Conservation (phyloP, 2,113 vertebrate species). For the Microcebus lehilahytsara region DNA sequence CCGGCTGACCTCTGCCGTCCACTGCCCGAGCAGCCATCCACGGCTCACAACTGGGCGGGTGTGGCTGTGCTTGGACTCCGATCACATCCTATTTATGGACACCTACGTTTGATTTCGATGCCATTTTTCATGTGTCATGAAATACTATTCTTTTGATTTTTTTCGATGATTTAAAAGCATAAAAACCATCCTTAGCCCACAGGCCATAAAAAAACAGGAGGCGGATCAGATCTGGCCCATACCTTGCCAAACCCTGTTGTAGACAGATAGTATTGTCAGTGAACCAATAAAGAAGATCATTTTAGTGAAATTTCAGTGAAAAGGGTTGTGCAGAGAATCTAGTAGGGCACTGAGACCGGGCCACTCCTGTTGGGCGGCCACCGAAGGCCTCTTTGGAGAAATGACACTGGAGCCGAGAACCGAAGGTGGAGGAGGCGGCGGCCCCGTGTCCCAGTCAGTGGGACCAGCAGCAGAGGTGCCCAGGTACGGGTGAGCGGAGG, state of each 20-base stretch:
- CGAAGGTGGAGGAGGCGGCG: background rate
- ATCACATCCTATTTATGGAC: background rate
- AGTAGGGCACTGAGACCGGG: background rate
- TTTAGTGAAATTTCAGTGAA: background rate
- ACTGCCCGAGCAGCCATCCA: background rate
- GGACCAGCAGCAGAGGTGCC: background rate
- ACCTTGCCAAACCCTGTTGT: background rate
- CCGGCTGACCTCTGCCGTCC: background rate
- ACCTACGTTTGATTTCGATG: background rate
- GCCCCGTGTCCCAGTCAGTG: too few species aligned
- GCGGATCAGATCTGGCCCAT: background rate
- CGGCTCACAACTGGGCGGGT: accelerated
- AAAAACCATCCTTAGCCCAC: background rate
- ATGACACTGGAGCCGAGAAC: background rate
- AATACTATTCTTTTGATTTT: background rate
- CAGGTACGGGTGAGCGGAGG: background rate
- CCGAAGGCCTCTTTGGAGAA: background rate
- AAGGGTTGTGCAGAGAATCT: background rate
- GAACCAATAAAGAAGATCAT: background rate
- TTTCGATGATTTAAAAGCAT: background rate
- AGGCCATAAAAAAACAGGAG: background rate
- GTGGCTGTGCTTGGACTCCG: background rate
- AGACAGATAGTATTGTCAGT: background rate
- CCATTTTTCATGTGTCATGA: background rate
- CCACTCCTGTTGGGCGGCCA: too few species aligned